Evolutionary conservation across 2,113 vertebrate genomes (phyloP).

Genomic region (Prunella fulvescens): DNA sequence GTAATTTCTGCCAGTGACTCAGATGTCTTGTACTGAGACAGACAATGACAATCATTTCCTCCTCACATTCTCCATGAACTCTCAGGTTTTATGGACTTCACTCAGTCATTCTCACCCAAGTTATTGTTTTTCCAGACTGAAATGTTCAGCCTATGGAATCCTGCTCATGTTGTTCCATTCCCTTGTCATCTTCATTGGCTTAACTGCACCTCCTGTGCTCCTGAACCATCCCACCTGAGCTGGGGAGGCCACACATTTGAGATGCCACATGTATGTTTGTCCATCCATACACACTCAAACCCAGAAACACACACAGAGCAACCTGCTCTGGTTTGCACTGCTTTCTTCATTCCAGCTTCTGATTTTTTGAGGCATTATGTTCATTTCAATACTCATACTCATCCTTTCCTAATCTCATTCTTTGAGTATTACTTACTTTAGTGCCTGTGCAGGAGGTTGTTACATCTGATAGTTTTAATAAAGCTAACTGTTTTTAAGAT

Average conservation of each 20-base stretch:
- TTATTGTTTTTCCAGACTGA: not conserved
- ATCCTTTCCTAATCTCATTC: not conserved
- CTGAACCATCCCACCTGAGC: not conserved
- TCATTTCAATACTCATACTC: not conserved
- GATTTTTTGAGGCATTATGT: not conserved
- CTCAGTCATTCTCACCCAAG: not conserved
- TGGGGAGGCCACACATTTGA: not conserved
- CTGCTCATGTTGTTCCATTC: not conserved
- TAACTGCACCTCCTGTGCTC: not conserved
- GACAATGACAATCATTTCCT: not conserved
- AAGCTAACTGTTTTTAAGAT: not conserved
- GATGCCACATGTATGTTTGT: fast-evolving
- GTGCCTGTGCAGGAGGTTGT: not conserved
- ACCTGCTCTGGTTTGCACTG: not conserved
- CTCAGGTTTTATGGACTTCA: not conserved
- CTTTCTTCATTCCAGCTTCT: not conserved
- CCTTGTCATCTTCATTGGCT: not conserved
- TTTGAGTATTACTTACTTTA: not conserved
- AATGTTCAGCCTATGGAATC: not conserved
- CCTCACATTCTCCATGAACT: not conserved
- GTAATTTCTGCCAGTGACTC: not conserved
- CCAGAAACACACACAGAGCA: not conserved
- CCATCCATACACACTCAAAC: not conserved
- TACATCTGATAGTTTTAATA: not conserved
- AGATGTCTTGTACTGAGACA: not conserved